Conservation (phyloP, 2,888 invertebrate species). For the Lottia gigantea region DNA sequence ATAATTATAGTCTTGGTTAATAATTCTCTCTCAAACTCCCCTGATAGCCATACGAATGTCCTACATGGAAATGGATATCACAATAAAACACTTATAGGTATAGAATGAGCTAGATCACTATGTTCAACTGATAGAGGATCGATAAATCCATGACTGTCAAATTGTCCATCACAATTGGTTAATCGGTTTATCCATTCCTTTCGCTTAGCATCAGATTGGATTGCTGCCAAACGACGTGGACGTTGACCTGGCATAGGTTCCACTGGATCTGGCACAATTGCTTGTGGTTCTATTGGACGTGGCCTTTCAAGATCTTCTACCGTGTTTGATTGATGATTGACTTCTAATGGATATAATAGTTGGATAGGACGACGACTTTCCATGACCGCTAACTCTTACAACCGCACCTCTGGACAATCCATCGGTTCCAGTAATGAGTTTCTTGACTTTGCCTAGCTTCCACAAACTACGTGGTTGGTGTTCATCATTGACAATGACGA, state of each 20-base stretch:
- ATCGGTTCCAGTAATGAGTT: not conserved
- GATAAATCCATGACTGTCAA: not conserved
- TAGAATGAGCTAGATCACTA: not conserved
- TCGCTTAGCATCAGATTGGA: not conserved
- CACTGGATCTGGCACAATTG: not conserved
- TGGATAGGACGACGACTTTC: not conserved
- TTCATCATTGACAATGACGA: not conserved
- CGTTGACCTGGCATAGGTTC: not conserved
- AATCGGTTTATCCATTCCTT: not conserved
- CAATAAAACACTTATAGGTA: not conserved
- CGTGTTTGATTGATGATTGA: not conserved
- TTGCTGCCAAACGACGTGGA: not conserved
- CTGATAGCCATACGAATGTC: not conserved
- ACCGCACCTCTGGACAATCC: not conserved
- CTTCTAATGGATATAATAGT: not conserved
- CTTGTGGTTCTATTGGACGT: not conserved
- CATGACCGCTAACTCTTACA: not conserved
- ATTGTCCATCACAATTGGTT: not conserved
- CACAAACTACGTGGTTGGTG: not conserved
- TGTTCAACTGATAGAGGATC: not conserved
- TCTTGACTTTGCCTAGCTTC: not conserved
- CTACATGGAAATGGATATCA: not conserved
- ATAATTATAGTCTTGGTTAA: not conserved
- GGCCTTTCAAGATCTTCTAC: not conserved
- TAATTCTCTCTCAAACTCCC: conserved; percentile 4